phyloP scores from a whole-genome alignment of 2,888 invertebrate species.

The Rhorus exstirpatorius region DNA sequence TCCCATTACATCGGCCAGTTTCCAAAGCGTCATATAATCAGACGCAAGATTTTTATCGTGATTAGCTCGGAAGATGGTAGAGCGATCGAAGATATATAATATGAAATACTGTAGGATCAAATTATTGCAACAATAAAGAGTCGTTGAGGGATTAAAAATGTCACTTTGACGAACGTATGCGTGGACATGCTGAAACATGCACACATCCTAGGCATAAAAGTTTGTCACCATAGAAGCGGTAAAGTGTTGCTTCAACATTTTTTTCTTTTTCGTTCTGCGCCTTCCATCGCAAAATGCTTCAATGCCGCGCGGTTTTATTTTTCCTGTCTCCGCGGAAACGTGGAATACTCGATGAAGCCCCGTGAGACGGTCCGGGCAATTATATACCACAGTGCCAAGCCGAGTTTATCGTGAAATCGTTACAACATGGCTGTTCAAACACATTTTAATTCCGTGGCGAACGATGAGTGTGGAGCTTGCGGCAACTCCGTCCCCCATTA shows the following conservation, averaged over 20 bases:
- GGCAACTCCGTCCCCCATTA: slow-evolving; percentile 48
- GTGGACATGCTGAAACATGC: no score
- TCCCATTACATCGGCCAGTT: no score
- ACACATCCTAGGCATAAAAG: neutral
- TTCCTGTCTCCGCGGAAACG: slow-evolving; percentile 18
- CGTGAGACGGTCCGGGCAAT: slow-evolving; percentile 55
- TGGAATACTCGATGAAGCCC: slow-evolving; percentile 47
- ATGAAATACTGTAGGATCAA: no score
- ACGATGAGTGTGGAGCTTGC: slow-evolving; percentile 42
- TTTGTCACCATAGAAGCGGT: neutral
- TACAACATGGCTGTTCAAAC: slow-evolving; percentile 63
- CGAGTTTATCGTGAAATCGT: slow-evolving; percentile 62
- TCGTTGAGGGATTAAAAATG: no score
- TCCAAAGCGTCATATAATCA: no score
- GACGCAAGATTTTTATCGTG: no score
- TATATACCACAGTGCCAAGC: slow-evolving; percentile 33
- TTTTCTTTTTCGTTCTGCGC: neutral
- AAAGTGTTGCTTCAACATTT: neutral
- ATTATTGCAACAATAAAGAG: no score
- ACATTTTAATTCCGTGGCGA: slow-evolving; percentile 57
- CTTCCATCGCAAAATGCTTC: no score
- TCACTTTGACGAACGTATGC: no score
- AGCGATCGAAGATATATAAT: no score
- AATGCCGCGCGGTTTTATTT: no score
- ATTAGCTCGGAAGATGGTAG: no score